A percentile compares a stretch with the other conserved stretches of the same genome.
These are phyloP conservation scores for Pogona vitticeps DNA, from an alignment of 2,113 vertebrate species.

Conservation along the genomic window DNA sequence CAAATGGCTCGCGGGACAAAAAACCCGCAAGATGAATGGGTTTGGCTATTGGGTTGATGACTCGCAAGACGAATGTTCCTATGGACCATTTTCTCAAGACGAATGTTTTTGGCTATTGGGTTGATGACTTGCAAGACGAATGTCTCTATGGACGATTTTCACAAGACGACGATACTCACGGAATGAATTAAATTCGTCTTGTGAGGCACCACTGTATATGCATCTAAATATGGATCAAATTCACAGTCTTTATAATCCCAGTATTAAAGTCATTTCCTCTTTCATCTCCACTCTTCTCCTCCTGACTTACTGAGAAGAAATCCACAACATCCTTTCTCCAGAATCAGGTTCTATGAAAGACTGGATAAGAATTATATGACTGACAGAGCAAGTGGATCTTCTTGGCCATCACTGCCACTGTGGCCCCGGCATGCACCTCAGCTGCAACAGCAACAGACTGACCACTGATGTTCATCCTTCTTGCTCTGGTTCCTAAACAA, in stretches of 20 bases:
- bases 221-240: not conserved
- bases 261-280: not conserved
- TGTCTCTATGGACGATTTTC: too few relatives aligned
- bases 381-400: not conserved
- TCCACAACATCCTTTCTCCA: not conserved
- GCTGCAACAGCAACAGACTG: not conserved
- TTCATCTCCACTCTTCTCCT: not conserved
- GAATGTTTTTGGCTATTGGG: too few relatives aligned
- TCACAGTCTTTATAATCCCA: not conserved
- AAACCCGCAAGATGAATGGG: too few relatives aligned
- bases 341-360: not conserved
- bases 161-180: too few relatives aligned
- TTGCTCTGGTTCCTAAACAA: not conserved
- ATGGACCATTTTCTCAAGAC: too few relatives aligned
- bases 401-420: not conserved
- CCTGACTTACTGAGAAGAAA: not conserved
- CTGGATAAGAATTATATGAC: not conserved
- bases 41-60: too few relatives aligned
- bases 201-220: too few relatives aligned
- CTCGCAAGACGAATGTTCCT: too few relatives aligned
- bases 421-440: not conserved
- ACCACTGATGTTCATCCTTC: not conserved
- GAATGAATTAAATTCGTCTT: too few relatives aligned
- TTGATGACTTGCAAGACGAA: too few relatives aligned
- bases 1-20: too few relatives aligned